Base-by-base conservation (phyloP, 2,888 invertebrate genomes). In the Nebria brevicollis region DNA sequence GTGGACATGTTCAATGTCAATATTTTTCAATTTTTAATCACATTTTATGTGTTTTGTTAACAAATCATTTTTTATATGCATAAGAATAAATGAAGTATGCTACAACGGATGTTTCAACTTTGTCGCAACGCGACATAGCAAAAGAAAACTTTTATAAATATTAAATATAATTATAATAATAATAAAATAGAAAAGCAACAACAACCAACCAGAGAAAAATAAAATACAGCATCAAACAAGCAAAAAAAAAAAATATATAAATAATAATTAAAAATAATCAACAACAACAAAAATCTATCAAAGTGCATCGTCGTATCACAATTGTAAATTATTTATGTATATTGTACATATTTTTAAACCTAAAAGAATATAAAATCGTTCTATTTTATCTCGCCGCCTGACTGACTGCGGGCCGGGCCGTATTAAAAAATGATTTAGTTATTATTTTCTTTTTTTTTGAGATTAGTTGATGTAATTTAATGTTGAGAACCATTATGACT, bases 261-360 rank as follows among this genome's bases (percentile, higher is more conserved):
- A 70, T 70, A 70, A 70, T 64, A 75, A 75, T 20, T 42, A 74
- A 41, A 20, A 43, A 74, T 43, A 64, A 73, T 20, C 34, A 76
- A 76, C 34, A 41, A 66, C 64, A 26, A 76, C 34, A 34, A 25
- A 76, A 66, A 66, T 41, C 66, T 81, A 76, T 81, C 41, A 76
- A 75, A 81, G 81, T 81, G 77, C 85, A 54, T 54, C 54, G 85
- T 85, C 85, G 85, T 86, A 85, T 85, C 85, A 84, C 85, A 84
- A 85, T 85, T 86, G 86, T 86, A 86, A 86, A 86, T 86, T 86
- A 87, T 87, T 87, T 87, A 87, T 87, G 87, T 87, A 87, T 86
- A 87, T 88, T 88, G 88, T 88, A 88, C 85, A 88, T 87, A 87
- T 87, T 86, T 87, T 87, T 86, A 87, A 87, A 85, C 86, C 86